Conservation (phyloP, 2,113 vertebrate species). For the Phalacrocorax pelagicus region DNA sequence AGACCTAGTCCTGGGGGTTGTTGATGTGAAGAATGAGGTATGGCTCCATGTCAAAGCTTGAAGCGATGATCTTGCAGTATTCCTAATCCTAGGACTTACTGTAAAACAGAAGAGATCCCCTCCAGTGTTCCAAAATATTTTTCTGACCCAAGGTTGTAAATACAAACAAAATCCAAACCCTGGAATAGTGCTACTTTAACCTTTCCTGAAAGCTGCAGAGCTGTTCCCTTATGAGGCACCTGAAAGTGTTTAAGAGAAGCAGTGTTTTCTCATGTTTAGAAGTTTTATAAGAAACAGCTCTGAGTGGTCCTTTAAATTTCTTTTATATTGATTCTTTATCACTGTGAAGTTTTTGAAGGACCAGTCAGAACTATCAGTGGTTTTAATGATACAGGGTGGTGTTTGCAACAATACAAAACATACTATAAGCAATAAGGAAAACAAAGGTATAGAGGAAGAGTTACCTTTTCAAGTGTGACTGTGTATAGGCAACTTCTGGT, state of each 20-base stretch:
- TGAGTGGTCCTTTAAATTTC: not conserved
- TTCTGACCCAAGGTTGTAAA: not conserved
- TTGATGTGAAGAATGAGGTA: not conserved
- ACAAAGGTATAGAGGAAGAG: not conserved
- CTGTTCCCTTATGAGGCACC: not conserved
- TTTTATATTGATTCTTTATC: not conserved
- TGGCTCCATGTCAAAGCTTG: not conserved
- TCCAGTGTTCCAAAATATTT: not conserved
- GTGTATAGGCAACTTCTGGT: not conserved
- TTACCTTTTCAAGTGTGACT: not conserved
- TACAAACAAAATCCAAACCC: not conserved
- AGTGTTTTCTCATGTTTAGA: not conserved
- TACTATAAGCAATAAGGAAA: not conserved
- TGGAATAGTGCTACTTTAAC: not conserved
- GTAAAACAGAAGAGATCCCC: not conserved
- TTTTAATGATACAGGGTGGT: not conserved
- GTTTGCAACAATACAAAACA: not conserved
- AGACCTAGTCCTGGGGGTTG: not conserved
- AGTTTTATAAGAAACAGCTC: not conserved
- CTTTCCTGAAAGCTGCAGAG: not conserved
- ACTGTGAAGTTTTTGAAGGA: not conserved
- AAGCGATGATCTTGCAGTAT: not conserved
- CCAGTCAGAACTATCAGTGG: not conserved
- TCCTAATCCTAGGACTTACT: not conserved
- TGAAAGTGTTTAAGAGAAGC: not conserved